Evolutionary conservation across 2,888 invertebrate genomes (phyloP), one percentile per base, ranked within the genome.

Genomic region (Idaea straminata): DNA sequence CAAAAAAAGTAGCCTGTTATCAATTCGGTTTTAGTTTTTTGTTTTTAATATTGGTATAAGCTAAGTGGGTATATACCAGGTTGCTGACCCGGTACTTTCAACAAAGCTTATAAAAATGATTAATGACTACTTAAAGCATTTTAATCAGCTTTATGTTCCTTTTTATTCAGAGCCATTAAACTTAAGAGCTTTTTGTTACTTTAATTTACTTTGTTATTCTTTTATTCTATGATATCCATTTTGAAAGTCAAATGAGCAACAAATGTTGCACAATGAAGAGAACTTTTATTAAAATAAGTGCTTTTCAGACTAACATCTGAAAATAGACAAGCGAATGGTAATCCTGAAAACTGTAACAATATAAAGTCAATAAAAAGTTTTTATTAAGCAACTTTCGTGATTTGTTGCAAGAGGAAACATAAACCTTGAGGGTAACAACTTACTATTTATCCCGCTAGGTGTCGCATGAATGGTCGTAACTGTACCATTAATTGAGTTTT

Each of bases 201-300:
- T 47, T 13, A 47, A 47, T 47, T 47, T 47, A 47, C 47, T 47
- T 47, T 47, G 47, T 47, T 47, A 47, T 47, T 47, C 47, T 68
- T 25, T 68, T 59, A 58, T 58, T 58, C 58, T 58, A 15, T 6
- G 58, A 16, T 58, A 58, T 58, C 58, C 15, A 58, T 15, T 58
- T 58, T 58, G 58, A 58, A 58, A 58, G 58, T 58, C 58, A 58
- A 58, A 58, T 58, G 16, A 58, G 16, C 58, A 58, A n/a, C 16
- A 58, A 58, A 58, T 58, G 58, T 58, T 58, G 58, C 16, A 6
- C 16, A 58, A 58, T 15, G n/a, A 16, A 58, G 5, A 58, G 58
- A 58, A 58, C n/a, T 58, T 15, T 58, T 15, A 58, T 58, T 58
- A 58, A 58, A 58, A 58, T 16, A 15, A 58, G 58, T 58, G 58